A percentile compares a stretch with the other conserved stretches of the same genome.
These are phyloP conservation scores for Nasonia giraulti DNA, from an alignment of 1,140 invertebrate genomes.

Conservation along the genomic window DNA sequence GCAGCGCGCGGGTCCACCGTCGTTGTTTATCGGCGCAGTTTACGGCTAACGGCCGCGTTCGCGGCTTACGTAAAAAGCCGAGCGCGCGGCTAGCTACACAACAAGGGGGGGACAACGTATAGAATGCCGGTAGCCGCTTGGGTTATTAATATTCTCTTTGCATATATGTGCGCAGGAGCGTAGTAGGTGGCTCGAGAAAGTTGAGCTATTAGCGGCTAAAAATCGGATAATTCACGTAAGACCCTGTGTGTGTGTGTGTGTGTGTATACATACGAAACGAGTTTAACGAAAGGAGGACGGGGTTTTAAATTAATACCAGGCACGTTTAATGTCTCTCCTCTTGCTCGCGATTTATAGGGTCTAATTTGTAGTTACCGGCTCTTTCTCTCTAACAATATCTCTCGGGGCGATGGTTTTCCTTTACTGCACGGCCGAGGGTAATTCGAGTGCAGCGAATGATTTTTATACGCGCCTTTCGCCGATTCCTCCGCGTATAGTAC, in stretches of 20 bases:
- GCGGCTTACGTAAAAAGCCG: not conserved
- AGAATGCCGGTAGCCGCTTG: not conserved
- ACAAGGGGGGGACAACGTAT: too few relatives aligned
- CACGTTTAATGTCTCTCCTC: not conserved
- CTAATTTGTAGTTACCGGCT: conserved; percentile 3
- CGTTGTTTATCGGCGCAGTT: not conserved
- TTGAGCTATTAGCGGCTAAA: not conserved
- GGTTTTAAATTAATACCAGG: not conserved
- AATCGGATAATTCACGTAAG: not conserved
- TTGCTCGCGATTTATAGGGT: not conserved
- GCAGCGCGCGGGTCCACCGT: too few relatives aligned
- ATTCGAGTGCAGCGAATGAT: not conserved
- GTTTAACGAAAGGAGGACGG: not conserved
- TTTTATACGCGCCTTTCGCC: not conserved
- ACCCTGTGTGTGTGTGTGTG: not conserved
- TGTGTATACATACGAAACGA: not conserved
- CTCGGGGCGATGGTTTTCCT: not conserved
- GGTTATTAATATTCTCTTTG: not conserved
- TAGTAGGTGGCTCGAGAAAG: not conserved
- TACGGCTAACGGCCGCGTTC: not conserved
- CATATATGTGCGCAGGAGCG: not conserved
- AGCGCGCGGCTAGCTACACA: too few relatives aligned
- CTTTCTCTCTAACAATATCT: not conserved
- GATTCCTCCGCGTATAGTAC: not conserved
- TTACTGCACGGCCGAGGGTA: not conserved